Evolutionary conservation across 2,113 vertebrate species (phyloP).

Genomic region (Clarias magur): DNA sequence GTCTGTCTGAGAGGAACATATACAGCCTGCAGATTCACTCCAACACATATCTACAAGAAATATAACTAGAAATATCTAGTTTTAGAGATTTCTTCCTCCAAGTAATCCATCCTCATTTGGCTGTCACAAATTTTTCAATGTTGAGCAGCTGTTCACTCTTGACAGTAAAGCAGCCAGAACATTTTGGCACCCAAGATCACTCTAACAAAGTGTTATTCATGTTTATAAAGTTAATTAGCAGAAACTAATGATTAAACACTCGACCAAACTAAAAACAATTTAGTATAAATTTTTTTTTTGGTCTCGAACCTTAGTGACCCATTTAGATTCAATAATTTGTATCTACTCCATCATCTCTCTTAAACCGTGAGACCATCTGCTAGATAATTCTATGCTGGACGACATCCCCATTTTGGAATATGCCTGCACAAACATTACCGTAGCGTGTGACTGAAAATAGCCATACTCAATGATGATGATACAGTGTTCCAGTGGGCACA

Average conservation of each 20-base stretch:
- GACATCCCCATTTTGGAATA: conserved; percentile 59
- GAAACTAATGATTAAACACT: neutral
- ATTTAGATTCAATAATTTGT: neutral
- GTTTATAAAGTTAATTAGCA: conserved; percentile 8
- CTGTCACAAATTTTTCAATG: neutral
- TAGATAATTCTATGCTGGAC: conserved; percentile 49
- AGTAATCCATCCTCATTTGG: neutral
- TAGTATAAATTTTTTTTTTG: conserved; percentile 35
- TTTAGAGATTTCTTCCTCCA: neutral
- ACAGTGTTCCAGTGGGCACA: conserved; percentile 43
- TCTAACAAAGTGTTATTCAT: neutral
- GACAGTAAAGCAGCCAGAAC: neutral
- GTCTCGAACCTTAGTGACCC: conserved; percentile 34
- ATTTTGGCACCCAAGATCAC: neutral
- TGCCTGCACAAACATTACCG: conserved; percentile 60
- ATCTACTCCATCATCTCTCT: neutral
- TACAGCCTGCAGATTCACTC: conserved; percentile 11
- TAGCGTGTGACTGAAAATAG: conserved; percentile 61
- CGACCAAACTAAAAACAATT: conserved; percentile 11
- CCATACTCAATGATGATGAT: conserved; percentile 30
- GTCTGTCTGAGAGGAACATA: conserved; percentile 40
- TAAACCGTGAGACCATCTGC: conserved; percentile 58
- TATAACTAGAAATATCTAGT: conserved; percentile 26
- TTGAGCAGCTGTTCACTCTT: neutral
- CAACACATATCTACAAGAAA: too few species aligned